Conservation (phyloP, 2,113 vertebrate genomes). For the Chaenogobius annularis region DNA sequence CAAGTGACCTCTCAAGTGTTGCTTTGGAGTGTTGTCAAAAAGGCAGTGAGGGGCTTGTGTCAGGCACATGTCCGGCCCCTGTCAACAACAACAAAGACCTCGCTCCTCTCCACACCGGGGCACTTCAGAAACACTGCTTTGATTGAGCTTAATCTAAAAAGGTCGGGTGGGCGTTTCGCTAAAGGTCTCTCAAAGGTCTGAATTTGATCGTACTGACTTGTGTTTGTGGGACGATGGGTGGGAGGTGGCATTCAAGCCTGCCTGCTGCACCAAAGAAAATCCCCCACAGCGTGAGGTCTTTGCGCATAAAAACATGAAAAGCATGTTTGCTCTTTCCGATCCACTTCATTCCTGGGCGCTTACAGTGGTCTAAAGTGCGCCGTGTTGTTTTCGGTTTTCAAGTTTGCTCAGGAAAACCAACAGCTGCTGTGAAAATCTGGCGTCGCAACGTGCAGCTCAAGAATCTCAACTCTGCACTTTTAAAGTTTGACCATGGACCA, state of each 20-base stretch:
- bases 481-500: slow-evolving; percentile 27
- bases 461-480: slow-evolving; percentile 1
- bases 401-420: not conserved
- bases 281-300: slow-evolving; percentile 7
- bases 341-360: not conserved
- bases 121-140: slow-evolving; percentile 44
- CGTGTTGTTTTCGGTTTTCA: not conserved
- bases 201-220: slow-evolving; percentile 3
- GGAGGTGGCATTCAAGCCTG: slow-evolving; percentile 33
- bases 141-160: slow-evolving; percentile 28
- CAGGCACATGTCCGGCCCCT: slow-evolving; percentile 16
- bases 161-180: slow-evolving; percentile 28
- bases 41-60: slow-evolving; percentile 30
- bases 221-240: slow-evolving; percentile 1
- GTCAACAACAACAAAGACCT: slow-evolving; percentile 51
- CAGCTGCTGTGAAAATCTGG: slow-evolving; percentile 4
- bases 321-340: slow-evolving; percentile 8
- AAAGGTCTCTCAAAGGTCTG: slow-evolving; percentile 43
- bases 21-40: not conserved
- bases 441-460: not conserved
- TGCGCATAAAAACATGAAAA: slow-evolving; percentile 13
- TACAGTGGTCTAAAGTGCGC: not conserved
- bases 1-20: not conserved
- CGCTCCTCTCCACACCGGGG: not conserved
- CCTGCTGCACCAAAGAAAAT: not conserved